phyloP scores from a whole-genome alignment of 2,888 invertebrate species.

The Ectemnius lituratus region DNA sequence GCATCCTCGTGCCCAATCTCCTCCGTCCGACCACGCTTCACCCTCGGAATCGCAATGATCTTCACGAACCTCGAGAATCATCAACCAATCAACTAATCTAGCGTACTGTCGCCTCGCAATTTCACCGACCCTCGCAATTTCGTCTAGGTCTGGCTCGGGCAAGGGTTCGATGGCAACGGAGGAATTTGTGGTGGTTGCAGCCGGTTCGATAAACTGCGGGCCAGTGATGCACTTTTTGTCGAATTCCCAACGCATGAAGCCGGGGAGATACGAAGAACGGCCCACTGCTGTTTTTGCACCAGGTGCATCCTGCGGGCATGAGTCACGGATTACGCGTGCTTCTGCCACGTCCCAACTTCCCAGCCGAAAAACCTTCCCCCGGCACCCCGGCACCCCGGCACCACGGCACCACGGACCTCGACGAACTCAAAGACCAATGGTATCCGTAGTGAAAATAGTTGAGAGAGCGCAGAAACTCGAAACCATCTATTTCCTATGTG shows the following conservation, averaged over 20 bases:
- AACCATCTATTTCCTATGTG: too few relatives aligned
- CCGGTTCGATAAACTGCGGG: conserved; percentile 48
- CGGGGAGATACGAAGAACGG: conserved; percentile 22
- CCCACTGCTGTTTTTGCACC: conserved; percentile 41
- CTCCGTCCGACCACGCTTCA: neutral
- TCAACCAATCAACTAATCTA: too few relatives aligned
- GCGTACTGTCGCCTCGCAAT: too few relatives aligned
- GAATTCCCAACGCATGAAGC: conserved; percentile 23
- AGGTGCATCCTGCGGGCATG: conserved; percentile 48
- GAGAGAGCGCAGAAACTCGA: too few relatives aligned
- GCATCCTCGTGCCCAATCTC: conserved; percentile 37
- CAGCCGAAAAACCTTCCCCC: neutral
- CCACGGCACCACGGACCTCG: too few relatives aligned
- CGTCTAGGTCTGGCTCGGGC: too few relatives aligned
- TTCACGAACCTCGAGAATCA: too few relatives aligned
- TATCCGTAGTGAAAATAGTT: too few relatives aligned
- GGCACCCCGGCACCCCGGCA: too few relatives aligned
- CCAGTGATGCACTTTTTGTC: conserved; percentile 27
- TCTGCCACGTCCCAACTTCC: neutral
- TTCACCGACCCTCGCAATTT: too few relatives aligned
- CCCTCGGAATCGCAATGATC: too few relatives aligned
- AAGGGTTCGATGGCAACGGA: conserved; percentile 1
- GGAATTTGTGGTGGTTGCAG: conserved; percentile 28
- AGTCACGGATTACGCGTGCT: conserved; percentile 34
- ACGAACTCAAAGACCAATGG: too few relatives aligned